Percentiles rank a stretch among this genome's conserved stretches.
Evolutionary conservation across 2,888 invertebrate genomes (phyloP).

Genomic region (Nemotelus nigrinus): DNA sequence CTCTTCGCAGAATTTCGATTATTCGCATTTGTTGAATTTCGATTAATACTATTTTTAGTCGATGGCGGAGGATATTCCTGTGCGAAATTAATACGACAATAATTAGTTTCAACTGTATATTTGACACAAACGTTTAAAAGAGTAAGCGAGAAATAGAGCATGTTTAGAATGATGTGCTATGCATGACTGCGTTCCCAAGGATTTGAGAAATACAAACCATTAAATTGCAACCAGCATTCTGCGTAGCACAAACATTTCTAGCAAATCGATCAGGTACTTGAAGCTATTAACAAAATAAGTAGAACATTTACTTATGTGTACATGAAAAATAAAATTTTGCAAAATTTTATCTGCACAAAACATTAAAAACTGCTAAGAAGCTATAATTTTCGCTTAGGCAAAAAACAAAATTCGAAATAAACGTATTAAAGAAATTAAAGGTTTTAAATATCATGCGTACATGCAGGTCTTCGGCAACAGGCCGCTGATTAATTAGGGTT

Average conservation of each 20-base stretch:
- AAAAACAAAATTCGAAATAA: slow-evolving; percentile 6
- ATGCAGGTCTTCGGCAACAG: slow-evolving; percentile 95
- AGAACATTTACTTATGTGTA: neutral
- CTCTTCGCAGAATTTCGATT: slow-evolving; percentile 62
- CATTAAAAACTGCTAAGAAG: slow-evolving; percentile 51
- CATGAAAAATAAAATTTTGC: neutral
- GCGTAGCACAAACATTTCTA: too few relatives aligned
- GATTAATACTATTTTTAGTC: slow-evolving; percentile 66
- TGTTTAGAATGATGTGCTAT: too few relatives aligned
- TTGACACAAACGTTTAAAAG: too few relatives aligned
- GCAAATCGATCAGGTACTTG: too few relatives aligned
- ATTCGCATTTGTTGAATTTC: slow-evolving; percentile 66
- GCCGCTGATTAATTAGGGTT: slow-evolving; percentile 93
- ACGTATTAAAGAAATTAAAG: neutral
- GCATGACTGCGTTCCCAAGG: too few relatives aligned
- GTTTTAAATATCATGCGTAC: slow-evolving; percentile 56
- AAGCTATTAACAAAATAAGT: neutral
- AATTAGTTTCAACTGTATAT: neutral
- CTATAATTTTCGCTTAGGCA: slow-evolving; percentile 54
- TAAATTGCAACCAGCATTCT: too few relatives aligned
- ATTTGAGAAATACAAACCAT: too few relatives aligned
- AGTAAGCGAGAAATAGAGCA: too few relatives aligned
- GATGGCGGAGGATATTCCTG: slow-evolving; percentile 70
- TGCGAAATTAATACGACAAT: slow-evolving; percentile 45
- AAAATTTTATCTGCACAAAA: slow-evolving; percentile 1